Evolutionary conservation across 1,140 invertebrate genomes (phyloP), one percentile per base, ranked within the genome.

Genomic region (Scaptomyza montana): DNA sequence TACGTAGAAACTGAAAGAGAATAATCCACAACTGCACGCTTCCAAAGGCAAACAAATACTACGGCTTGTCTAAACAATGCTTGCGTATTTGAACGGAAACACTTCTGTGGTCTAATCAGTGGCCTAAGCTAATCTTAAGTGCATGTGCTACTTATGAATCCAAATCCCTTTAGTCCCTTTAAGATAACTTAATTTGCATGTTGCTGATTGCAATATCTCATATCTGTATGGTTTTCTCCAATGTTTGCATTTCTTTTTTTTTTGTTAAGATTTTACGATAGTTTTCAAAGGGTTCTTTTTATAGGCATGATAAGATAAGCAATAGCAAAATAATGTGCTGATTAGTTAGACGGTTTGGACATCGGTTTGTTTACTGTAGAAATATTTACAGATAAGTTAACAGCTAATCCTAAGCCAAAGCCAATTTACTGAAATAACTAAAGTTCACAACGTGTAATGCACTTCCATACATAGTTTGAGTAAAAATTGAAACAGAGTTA

Each of bases 281-380:
- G 25, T 43, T 30, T 19, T 5, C 36, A 33, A 51, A n/a, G 12
- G 36, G 25, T 39, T 39, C 9, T 47, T 33, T 72, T 72, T 51
- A 45, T 65, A 65, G 39, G 6, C 41, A 1, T 10, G 62, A 72
- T 72, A 60, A 72, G 69, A 72, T 72, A 66, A 2, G 41, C 13
- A 36, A 16, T 16, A 33, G 28, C 49, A 45, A 47, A 51, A n/a
- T 46, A 19, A 45, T 43, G 46, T 12, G 36, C 62, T 65, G 69
- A 72, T 72, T 54, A 57, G 39, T 2, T 30, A 19, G 21, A 12
- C 9, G 62, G 10, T 45, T 3, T 16, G 13, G n/a, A 25, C 19
- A 28, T 30, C 12, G 33, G 25, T 3, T 41, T 21, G 12, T 54
- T 21, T 39, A 30, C 19, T 60, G 41, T 21, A 67, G 46, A 69